These are phyloP conservation scores for Drosophila putrida DNA, from an alignment of 2,888 invertebrate species.

Conservation along the genomic window DNA sequence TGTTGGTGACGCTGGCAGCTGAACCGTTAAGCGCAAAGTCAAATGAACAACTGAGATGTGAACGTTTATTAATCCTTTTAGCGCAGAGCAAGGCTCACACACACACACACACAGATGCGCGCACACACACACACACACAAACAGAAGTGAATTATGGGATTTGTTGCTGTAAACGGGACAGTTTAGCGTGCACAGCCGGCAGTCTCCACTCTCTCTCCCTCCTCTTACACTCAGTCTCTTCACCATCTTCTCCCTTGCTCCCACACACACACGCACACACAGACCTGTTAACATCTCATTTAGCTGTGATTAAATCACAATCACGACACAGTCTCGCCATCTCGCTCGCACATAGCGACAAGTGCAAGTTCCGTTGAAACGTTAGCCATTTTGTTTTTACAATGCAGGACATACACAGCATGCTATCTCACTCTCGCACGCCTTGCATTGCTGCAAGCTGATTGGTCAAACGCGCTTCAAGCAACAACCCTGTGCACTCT, in stretches of 20 bases:
- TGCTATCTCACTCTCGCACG: constrained; percentile 30
- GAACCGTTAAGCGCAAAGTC: constrained; percentile 81
- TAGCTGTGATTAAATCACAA: constrained; percentile 78
- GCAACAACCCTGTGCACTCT: constrained; percentile 32
- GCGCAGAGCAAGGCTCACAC: constrained; percentile 57
- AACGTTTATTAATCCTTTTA: constrained; percentile 83
- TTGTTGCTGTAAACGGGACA: constrained; percentile 78
- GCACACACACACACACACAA: constrained; percentile 9
- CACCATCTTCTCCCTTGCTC: not conserved
- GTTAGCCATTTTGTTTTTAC: constrained; percentile 83
- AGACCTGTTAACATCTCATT: constrained; percentile 65
- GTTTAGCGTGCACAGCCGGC: constrained; percentile 70
- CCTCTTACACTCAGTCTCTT: constrained; percentile 2
- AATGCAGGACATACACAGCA: constrained; percentile 4
- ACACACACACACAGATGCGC: constrained; percentile 20
- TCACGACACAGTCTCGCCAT: constrained; percentile 35
- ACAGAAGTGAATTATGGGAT: constrained; percentile 73
- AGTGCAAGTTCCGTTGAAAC: constrained; percentile 61
- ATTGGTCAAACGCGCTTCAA: constrained; percentile 40
- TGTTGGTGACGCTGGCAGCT: constrained; percentile 57
- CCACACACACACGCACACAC: not conserved
- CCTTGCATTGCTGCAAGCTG: constrained; percentile 20
- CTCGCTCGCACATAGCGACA: constrained; percentile 54
- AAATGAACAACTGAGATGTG: constrained; percentile 81
- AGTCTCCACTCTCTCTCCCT: constrained; percentile 20